phyloP scores from a whole-genome alignment of 2,113 vertebrate species.

The Centropristis striata region DNA sequence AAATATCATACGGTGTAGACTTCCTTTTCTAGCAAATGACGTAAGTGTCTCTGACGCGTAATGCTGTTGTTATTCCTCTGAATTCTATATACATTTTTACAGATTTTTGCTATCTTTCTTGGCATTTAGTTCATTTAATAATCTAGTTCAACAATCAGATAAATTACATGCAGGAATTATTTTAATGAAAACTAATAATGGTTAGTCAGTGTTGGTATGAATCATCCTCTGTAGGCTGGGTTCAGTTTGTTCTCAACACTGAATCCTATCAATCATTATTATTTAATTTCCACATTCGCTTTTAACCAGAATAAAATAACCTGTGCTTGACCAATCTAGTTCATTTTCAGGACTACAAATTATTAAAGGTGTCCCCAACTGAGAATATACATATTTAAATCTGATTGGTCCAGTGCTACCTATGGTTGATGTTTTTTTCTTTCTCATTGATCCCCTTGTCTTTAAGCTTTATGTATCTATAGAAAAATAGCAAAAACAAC shows the following conservation, averaged over 20 bases:
- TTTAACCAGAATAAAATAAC: not conserved
- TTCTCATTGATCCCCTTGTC: no score
- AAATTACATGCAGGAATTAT: not conserved
- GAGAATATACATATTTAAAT: no score
- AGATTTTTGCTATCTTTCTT: not conserved
- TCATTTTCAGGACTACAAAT: not conserved
- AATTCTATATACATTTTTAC: not conserved
- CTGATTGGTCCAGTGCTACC: no score
- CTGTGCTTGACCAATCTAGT: not conserved
- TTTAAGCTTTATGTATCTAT: no score
- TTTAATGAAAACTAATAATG: not conserved
- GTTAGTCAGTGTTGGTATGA: slow-evolving; percentile 22
- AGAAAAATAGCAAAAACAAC: no score
- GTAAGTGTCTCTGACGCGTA: not conserved
- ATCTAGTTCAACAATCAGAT: not conserved
- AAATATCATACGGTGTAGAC: not conserved
- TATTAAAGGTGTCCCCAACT: no score
- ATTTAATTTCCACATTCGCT: not conserved
- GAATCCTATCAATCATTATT: not conserved
- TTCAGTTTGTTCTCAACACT: slow-evolving; percentile 18
- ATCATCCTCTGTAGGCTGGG: slow-evolving; percentile 23
- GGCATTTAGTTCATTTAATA: not conserved
- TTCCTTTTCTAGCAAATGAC: not conserved
- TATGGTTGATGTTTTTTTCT: no score
- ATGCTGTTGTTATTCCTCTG: not conserved